Base-by-base conservation (phyloP, 2,113 vertebrate species). In the Carassius auratus region DNA sequence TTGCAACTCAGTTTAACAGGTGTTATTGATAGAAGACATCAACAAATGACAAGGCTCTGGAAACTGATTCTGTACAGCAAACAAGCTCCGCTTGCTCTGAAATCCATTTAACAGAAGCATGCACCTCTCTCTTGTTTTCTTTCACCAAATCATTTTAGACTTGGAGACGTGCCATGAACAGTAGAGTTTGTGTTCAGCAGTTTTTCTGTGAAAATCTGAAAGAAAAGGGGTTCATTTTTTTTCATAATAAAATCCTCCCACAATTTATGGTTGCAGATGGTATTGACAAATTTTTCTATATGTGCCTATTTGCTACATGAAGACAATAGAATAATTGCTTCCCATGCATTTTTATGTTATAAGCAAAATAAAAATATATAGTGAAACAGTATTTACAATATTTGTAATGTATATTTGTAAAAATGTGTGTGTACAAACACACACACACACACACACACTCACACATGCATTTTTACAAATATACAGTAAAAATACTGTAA, bases 11-110 rank as follows among this genome's bases (percentile, higher is more conserved):
- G 17, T 83, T 64, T 50, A 84, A 64, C 86, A 90, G 52, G 52
- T 89, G 75, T 86, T 84, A 90, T 91, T 91, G 92, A 92, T 92
- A 86, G 6, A 76, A 86, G 8, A 76, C 88, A 85, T 85, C 86
- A 91, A 86, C 57, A 89, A 87, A 81, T 81, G 50, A 83, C 87
- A 89, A 86, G 78, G 78, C 81, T 84, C 59, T 85, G n/a, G 45
- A 71, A 33, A 61, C 79, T 50, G 21, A 36, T 57, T 84, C 84
- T 89, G 12, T 84, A 89, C 84, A 81, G 48, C 71, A 86, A 88
- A 82, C 81, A 59, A 50, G 73, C 23, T 61, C 36, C 17, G 52
- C 19, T 87, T 85, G 76, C 69, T 90, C 91, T 90, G 83, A 93
- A 88, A 87, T 88, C 10, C 26, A 78, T 90, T 90, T 91, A 84